Base-by-base conservation (phyloP, 1,140 invertebrate species). In the Zaprionus camerounensis region DNA sequence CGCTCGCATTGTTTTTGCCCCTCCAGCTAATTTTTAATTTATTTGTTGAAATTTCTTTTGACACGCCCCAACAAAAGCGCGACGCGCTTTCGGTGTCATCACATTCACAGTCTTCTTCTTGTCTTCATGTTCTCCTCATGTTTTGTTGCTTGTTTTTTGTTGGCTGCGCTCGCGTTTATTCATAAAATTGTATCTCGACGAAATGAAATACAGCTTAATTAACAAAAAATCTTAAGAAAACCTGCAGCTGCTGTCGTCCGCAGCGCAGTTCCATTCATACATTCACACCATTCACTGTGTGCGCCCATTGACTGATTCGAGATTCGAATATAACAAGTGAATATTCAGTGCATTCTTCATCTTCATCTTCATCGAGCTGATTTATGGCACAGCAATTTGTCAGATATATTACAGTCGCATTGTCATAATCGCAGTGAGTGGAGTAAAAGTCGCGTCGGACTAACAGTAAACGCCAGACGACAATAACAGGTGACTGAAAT, bases 131-230 rank as follows among this genome's bases (percentile, higher is more conserved):
- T 82, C 71, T 77, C 20, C 66, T 26, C 26, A 34, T 46, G 41
- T 59, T 61, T 41, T 46, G 68, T 24, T 34, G 51, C 36, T n/a
- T 51, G 11, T 49, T 28, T 58, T 46, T 46, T n/a, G 9, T 65
- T 41, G 44, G 24, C 13, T 15, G 31, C 38, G 70, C 59, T 81
- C 78, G 84, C 74, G 73, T 90, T 90, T 88, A 88, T 87, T 87
- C 85, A 90, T 82, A 84, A 87, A 84, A 63, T 68, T 73, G 63
- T 72, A 72, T 77, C 79, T 80, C 78, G 71, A 73, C 70, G 24
- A 5, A 26, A 85, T 85, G 76, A 88, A 88, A 90, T 91, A 85
- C 79, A 85, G 85, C 85, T 88, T 88, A 88, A 88, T 88, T 88
- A 88, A 90, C 85, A 91, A 90, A 90, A 86, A 84, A 78, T 75